Conservation (phyloP, 2,797 vertebrate species). For the Brotula barbata region DNA sequence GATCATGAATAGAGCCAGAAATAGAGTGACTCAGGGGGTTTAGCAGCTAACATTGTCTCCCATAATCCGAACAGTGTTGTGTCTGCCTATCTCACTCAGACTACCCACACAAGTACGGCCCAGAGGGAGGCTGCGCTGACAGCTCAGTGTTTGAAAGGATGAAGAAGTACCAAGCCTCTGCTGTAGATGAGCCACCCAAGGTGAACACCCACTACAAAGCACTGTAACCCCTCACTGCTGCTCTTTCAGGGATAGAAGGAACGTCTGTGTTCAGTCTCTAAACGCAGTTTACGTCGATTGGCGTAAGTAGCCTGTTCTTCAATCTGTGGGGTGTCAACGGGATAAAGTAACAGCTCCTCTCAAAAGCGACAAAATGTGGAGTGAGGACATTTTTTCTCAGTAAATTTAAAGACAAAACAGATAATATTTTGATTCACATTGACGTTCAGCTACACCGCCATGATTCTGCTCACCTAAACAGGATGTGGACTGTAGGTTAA, state of each 20-base stretch:
- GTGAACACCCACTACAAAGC: constrained; percentile 69
- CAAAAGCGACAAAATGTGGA: background rate
- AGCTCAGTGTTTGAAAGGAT: constrained; percentile 95
- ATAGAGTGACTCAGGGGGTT: constrained; percentile 73
- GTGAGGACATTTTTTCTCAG: background rate
- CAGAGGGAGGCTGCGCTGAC: constrained; percentile 95
- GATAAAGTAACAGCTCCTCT: background rate
- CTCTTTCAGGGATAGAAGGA: background rate
- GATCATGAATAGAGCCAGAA: constrained; percentile 68
- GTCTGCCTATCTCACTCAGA: constrained; percentile 75
- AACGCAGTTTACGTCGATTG: background rate
- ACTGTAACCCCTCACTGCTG: constrained; percentile 9
- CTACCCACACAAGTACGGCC: constrained; percentile 97
- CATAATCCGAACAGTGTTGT: constrained; percentile 72
- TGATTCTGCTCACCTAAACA: no score
- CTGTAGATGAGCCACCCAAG: constrained; percentile 77
- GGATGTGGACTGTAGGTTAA: no score
- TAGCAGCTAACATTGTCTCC: constrained; percentile 73
- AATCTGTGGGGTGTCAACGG: background rate
- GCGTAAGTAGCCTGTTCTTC: no score
- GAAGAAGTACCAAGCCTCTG: constrained; percentile 90
- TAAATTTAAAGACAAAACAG: background rate
- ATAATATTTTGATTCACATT: no score
- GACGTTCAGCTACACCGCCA: no score
- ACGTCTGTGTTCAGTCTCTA: background rate